Base-by-base conservation (phyloP, 1,140 invertebrate genomes). In the Calycopis cecrops region DNA sequence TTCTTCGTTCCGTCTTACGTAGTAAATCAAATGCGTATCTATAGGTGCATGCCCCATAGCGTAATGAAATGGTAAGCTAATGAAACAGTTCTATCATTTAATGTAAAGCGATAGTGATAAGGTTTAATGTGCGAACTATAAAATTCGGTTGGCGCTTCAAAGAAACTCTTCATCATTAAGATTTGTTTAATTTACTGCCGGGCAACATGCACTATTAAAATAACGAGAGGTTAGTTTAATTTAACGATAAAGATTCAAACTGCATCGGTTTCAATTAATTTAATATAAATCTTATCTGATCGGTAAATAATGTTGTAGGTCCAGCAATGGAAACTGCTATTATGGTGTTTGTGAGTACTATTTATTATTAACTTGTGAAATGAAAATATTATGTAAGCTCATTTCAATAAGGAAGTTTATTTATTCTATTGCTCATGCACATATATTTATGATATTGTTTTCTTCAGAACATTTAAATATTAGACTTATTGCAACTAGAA, bases 1-100 rank as follows among this genome's bases (percentile, higher is more conserved):
- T 53, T 28, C 18, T 37, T 52, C 49, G 57, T 50, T 56, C 56
- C 49, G 57, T 35, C 52, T 40, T 52, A 14, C 55, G 57, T 57
- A 65, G 68, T 85, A 85, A 85, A 85, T 84, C 79, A 84, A 80
- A 76, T 69, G 70, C 66, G 55, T 73, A 76, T 72, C 57, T 50
- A 28, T 28, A 28, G 60, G 62, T 58, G 18, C 48, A 55, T 76
- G 77, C 75, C 80, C 73, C 65, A 65, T 57, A 80, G 83, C 79
- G 69, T 65, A 69, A 44, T 44, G 67, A 79, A 79, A 77, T 77
- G 67, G 71, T 2, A 14, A 7, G 38, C 12, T 40, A 40, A 40
- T 40, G 38, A 40, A 40, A 40, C 12, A 40, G 12, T 40, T 40
- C 12, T 14, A 3, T 40, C 38, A 11, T 40, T 40, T 16, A 40